These are phyloP conservation scores for Disparrhopalites patrizii DNA, from an alignment of 2,888 invertebrate genomes.

Conservation along the genomic window DNA sequence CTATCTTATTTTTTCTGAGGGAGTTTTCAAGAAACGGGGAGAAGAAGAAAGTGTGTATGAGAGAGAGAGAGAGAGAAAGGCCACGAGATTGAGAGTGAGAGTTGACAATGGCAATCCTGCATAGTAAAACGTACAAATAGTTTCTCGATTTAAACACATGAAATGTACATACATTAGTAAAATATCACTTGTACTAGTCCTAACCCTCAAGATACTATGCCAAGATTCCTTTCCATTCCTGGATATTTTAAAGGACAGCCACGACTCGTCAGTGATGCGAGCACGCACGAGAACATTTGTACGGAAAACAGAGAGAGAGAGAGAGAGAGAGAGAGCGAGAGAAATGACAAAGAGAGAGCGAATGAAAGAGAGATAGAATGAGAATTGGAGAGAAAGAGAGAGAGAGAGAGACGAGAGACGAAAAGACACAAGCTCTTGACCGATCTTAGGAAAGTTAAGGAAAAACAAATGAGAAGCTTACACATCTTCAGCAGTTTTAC, in stretches of 20 bases:
- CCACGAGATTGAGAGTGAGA: too few relatives aligned
- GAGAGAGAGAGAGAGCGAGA: too few relatives aligned
- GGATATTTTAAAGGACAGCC: neutral
- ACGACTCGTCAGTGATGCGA: too few relatives aligned
- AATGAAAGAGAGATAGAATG: too few relatives aligned
- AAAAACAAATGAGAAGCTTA: conserved; percentile 29
- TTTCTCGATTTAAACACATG: neutral
- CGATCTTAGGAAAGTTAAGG: conserved; percentile 28
- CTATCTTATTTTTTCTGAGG: too few relatives aligned
- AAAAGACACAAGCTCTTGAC: conserved; percentile 18
- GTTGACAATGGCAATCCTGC: neutral
- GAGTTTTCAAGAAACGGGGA: conserved; percentile 2
- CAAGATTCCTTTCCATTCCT: neutral
- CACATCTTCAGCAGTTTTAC: conserved; percentile 20
- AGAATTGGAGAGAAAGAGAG: neutral
- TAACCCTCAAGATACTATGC: neutral
- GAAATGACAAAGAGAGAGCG: too few relatives aligned
- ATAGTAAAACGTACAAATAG: neutral
- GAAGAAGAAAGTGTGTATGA: neutral
- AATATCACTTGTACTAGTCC: too few relatives aligned
- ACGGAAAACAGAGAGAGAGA: neutral
- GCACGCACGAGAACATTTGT: neutral
- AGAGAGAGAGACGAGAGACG: conserved; percentile 10
- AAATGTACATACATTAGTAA: too few relatives aligned
- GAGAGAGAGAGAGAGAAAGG: neutral